phyloP scores from a whole-genome alignment of 2,888 invertebrate genomes.

The Drosophila tanythrix region DNA sequence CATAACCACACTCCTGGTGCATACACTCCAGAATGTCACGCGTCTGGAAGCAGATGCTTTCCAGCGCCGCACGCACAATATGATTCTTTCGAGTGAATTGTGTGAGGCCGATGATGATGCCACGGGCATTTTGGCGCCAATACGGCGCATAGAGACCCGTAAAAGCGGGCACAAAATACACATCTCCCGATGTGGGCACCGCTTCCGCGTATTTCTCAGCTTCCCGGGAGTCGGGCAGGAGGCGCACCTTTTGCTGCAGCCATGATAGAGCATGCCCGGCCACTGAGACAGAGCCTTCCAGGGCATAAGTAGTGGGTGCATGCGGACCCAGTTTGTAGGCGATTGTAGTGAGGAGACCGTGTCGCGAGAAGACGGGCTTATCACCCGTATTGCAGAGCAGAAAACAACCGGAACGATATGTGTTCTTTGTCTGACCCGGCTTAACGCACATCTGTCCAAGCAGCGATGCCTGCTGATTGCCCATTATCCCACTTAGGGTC shows the following conservation, averaged over 20 bases:
- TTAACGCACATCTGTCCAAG: slow-evolving; percentile 96
- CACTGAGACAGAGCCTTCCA: slow-evolving; percentile 98
- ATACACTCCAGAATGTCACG: slow-evolving; percentile 97
- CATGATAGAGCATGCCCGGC: slow-evolving; percentile 97
- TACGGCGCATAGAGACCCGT: slow-evolving; percentile 98
- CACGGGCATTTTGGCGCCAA: slow-evolving; percentile 97
- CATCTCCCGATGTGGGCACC: slow-evolving; percentile 96
- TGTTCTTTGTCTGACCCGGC: slow-evolving; percentile 96
- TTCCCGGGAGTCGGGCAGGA: slow-evolving; percentile 91
- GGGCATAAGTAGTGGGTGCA: slow-evolving; percentile 93
- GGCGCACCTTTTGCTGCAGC: slow-evolving; percentile 95
- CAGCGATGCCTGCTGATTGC: slow-evolving; percentile 97
- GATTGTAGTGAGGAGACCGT: slow-evolving; percentile 95
- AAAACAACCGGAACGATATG: slow-evolving; percentile 97
- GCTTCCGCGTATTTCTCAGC: slow-evolving; percentile 90
- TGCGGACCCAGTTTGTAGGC: slow-evolving; percentile 95
- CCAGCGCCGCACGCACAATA: slow-evolving; percentile 96
- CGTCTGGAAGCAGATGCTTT: slow-evolving; percentile 98
- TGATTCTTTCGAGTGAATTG: slow-evolving; percentile 97
- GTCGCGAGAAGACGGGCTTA: slow-evolving; percentile 93
- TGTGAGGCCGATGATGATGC: slow-evolving; percentile 96
- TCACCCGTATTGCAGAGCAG: slow-evolving; percentile 97
- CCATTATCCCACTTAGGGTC: slow-evolving; percentile 90
- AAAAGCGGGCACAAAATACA: slow-evolving; percentile 99
- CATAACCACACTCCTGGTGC: slow-evolving; percentile 96